Base-by-base conservation (phyloP, 2,113 vertebrate genomes). In the Salvator merianae region DNA sequence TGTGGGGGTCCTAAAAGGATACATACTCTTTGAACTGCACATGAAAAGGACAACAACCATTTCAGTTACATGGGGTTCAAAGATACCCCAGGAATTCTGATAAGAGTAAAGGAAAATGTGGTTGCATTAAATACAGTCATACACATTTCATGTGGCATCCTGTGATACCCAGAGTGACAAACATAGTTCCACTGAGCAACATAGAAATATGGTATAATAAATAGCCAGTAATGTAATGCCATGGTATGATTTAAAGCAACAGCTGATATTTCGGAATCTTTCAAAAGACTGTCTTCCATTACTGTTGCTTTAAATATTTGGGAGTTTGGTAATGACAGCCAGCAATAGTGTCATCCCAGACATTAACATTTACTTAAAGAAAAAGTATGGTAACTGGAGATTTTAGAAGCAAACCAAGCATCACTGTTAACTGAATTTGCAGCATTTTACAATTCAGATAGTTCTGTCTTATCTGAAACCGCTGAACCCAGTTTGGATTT, bases 381-480 rank as follows among this genome's bases (percentile, higher is more conserved):
- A 10, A 65, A 63, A 32, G 38, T 62, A n/a, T 36, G 63, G 81
- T 62, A 82, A 82, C 36, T 82, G 81, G 81, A 82, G 71, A 82
- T 82, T 62, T 63, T 63, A 9, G 55, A 47, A 63, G 81, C 73
- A 43, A 43, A 65, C 36, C 81, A 74, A 74, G 28, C 71, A 40
- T 47, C 55, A 71, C 22, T 30, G 66, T 81, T 38, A 47, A 82
- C 53, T 47, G 55, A 24, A 18, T 82, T 43, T 72, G 3, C 28
- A 63, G 12, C 28, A 82, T 82, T 82, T 71, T 72, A 62, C 80
- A 62, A 18, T 43, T 70, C 9, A 86, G 74, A 85, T 0, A 0
- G 47, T 32, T 53, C 7, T 40, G 1, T 12, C 77, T 88, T 74
- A 84, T 38, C 83, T 85, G 79, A 86, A 81, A 71, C 43, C 79